Evolutionary conservation across 2,113 vertebrate genomes (phyloP).

Genomic region (Spea bombifrons): DNA sequence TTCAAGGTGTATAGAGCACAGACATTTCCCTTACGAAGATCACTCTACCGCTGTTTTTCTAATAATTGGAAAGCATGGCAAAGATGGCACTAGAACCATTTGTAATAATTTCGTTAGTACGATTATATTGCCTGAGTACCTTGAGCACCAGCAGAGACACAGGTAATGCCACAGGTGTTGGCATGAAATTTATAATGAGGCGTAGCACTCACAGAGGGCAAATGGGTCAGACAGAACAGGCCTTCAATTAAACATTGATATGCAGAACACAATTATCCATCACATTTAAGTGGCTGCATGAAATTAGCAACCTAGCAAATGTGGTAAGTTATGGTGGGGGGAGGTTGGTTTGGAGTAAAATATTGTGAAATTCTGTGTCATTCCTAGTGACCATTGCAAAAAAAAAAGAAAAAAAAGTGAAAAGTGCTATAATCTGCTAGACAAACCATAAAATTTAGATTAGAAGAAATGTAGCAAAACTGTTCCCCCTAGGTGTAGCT

Average conservation of each 20-base stretch:
- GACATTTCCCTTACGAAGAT: not conserved
- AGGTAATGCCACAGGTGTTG: slow-evolving; percentile 73
- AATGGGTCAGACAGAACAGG: slow-evolving; percentile 67
- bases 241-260: slow-evolving; percentile 67
- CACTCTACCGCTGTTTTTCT: slow-evolving; percentile 51
- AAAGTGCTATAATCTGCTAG: slow-evolving; percentile 41
- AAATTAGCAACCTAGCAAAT: slow-evolving; percentile 62
- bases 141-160: slow-evolving; percentile 62
- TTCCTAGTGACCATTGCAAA: slow-evolving; percentile 53
- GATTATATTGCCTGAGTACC: slow-evolving; percentile 62
- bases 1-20: not conserved
- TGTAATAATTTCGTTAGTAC: slow-evolving; percentile 71
- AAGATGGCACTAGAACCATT: slow-evolving; percentile 67
- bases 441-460: slow-evolving; percentile 60
- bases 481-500: slow-evolving; percentile 39
- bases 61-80: slow-evolving; percentile 70
- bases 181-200: slow-evolving; percentile 72
- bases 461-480: slow-evolving; percentile 42
- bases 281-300: slow-evolving; percentile 62
- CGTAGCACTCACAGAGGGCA: slow-evolving; percentile 66
- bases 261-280: slow-evolving; percentile 64
- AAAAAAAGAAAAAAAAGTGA: slow-evolving; percentile 16
- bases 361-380: slow-evolving; percentile 48
- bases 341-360: slow-evolving; percentile 53
- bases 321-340: slow-evolving; percentile 50